Conservation (phyloP, 2,113 vertebrate species). For the Murina feae region DNA sequence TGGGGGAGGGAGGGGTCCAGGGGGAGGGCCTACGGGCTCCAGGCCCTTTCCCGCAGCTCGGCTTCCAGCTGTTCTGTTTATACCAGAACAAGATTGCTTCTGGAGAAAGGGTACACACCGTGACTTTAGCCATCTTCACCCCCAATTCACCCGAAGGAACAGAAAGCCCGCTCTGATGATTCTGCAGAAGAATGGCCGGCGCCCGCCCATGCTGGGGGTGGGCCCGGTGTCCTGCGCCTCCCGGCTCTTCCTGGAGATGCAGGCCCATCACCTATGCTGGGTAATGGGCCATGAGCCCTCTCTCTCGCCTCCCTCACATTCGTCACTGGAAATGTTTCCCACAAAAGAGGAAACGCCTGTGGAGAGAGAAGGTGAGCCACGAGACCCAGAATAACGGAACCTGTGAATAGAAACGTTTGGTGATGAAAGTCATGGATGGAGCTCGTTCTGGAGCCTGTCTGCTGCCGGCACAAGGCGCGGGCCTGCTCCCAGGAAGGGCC, state of each 20-base stretch:
- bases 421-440: neutral
- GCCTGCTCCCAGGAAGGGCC: neutral
- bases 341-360: neutral
- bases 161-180: neutral
- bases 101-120: neutral
- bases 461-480: neutral
- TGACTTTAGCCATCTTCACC: no score
- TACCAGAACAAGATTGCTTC: neutral
- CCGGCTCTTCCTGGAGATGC: neutral
- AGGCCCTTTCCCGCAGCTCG: fast-evolving
- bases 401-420: neutral
- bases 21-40: no score
- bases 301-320: fast-evolving
- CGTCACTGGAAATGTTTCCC: neutral
- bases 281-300: neutral
- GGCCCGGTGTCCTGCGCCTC: fast-evolving
- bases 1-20: fast-evolving
- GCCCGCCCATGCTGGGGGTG: fast-evolving
- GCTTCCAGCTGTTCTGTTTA: neutral
- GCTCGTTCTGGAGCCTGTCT: neutral
- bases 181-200: neutral
- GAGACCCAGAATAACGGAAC: neutral
- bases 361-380: neutral
- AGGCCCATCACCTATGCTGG: fast-evolving
- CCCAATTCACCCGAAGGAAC: neutral